Conservation (phyloP, 2,888 invertebrate species). For the Teleiodes luculella region DNA sequence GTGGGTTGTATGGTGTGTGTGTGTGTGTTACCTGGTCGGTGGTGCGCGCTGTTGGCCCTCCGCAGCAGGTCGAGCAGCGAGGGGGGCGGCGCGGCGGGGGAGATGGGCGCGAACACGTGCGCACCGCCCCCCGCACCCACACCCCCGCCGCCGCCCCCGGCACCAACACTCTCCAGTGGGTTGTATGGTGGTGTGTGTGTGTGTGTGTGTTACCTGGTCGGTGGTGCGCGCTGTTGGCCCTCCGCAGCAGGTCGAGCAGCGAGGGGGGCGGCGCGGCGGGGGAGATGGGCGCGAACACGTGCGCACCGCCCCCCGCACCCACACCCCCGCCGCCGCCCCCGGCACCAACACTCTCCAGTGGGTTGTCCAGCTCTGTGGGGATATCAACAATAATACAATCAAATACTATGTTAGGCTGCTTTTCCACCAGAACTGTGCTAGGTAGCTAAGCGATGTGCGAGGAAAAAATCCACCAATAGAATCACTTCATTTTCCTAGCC, state of each 20-base stretch:
- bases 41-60: constrained; percentile 77
- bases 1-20: too few species aligned
- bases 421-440: too few species aligned
- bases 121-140: constrained; percentile 52
- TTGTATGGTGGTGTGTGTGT: too few species aligned
- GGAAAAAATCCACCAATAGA: too few species aligned
- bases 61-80: constrained; percentile 85
- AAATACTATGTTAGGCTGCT: too few species aligned
- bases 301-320: constrained; percentile 58
- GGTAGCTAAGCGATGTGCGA: too few species aligned
- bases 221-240: constrained; percentile 75
- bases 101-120: constrained; percentile 85
- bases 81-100: constrained; percentile 76
- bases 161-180: too few species aligned
- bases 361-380: constrained; percentile 49
- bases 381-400: background rate
- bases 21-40: constrained; percentile 41
- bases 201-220: constrained; percentile 44
- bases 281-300: constrained; percentile 85
- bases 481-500: too few species aligned
- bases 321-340: constrained; percentile 10
- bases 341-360: constrained; percentile 14
- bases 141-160: background rate
- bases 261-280: constrained; percentile 77
- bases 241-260: constrained; percentile 84